A percentile compares a stretch with the other conserved stretches of the same genome.
Conservation (phyloP, 2,888 invertebrate species). For the Caenorhabditis sp. region DNA sequence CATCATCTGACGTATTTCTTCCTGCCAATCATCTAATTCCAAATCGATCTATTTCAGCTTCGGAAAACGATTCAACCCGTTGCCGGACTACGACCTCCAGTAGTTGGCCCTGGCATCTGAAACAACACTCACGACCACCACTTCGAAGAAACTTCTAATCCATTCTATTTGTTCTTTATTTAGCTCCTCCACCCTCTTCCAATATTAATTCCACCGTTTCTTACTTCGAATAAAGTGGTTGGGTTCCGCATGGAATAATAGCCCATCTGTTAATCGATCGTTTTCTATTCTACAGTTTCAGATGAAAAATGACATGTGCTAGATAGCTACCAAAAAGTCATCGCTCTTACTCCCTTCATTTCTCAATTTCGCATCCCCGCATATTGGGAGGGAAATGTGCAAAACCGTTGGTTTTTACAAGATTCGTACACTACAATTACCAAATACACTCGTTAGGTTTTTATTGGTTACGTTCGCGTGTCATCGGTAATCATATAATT, state of each 20-base stretch:
- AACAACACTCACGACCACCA: slow-evolving; percentile 16
- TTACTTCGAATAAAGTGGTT: slow-evolving; percentile 55
- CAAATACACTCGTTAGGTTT: too few relatives aligned
- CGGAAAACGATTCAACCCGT: slow-evolving; percentile 62
- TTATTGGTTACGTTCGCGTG: too few relatives aligned
- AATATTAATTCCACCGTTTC: slow-evolving; percentile 3
- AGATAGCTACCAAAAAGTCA: too few relatives aligned
- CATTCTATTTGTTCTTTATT: neutral
- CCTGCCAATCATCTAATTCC: too few relatives aligned
- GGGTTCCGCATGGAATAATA: slow-evolving; percentile 51
- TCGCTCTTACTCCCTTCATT: too few relatives aligned
- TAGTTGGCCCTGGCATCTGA: slow-evolving; percentile 3
- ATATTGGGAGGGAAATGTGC: too few relatives aligned
- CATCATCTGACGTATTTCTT: slow-evolving; percentile 8
- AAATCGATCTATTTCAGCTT: slow-evolving; percentile 50
- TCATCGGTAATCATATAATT: too few relatives aligned
- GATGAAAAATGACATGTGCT: too few relatives aligned
- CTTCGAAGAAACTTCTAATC: neutral
- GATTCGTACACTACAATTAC: neutral
- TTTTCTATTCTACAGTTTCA: neutral
- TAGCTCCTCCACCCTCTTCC: neutral
- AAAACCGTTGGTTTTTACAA: neutral
- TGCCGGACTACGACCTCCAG: slow-evolving; percentile 57
- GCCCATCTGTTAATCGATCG: slow-evolving; percentile 47
- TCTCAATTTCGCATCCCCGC: too few relatives aligned